Base-by-base conservation (phyloP, 2,113 vertebrate genomes). In the Anoplopoma fimbria region DNA sequence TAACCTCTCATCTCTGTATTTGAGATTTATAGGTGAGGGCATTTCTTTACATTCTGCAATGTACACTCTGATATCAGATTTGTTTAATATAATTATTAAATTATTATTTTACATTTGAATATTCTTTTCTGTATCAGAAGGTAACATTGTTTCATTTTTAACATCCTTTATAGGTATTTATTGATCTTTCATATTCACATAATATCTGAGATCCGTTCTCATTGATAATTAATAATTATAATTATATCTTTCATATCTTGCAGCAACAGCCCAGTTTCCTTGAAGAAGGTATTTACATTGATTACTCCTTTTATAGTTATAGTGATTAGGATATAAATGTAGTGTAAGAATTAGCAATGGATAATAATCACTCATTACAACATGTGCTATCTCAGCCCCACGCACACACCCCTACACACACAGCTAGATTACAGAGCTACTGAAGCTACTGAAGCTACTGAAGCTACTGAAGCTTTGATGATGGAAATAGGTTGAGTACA, bases 371-470 rank as follows among this genome's bases (percentile, higher is more conserved):
- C 51, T 23, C 9, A 0, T 81, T 13, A 60, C 34, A 57, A 14
- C 6, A 31, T 34, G 45, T 47, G 12, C 5, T 4, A 27, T 69
- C 29, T 25, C 27, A 9, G 23, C 6, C 4, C 10, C 29, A 47
- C 57, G 63, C 33, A 38, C n/a, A 33, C 42, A 63, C 60, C 60
- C 36, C 31, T 38, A 61, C 58, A 65, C 61, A 65, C 47, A 64
- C 14, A 64, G 6, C 4, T 19, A 51, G 21, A 51, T 9, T 21
- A 21, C 47, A 51, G 47, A 51, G 10, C 51, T 42, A 21, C 38
- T 29, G 57, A 42, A 53, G 36, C 7, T n/a, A n/a, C n/a, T n/a
- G n/a, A n/a, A n/a, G n/a, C n/a, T n/a, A n/a, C n/a, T n/a, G n/a
- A n/a, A n/a, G n/a, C n/a, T n/a, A n/a, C n/a, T n/a, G n/a, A n/a